These are phyloP conservation scores for Pyrgilauda ruficollis DNA, from an alignment of 2,113 vertebrate genomes.

Conservation along the genomic window DNA sequence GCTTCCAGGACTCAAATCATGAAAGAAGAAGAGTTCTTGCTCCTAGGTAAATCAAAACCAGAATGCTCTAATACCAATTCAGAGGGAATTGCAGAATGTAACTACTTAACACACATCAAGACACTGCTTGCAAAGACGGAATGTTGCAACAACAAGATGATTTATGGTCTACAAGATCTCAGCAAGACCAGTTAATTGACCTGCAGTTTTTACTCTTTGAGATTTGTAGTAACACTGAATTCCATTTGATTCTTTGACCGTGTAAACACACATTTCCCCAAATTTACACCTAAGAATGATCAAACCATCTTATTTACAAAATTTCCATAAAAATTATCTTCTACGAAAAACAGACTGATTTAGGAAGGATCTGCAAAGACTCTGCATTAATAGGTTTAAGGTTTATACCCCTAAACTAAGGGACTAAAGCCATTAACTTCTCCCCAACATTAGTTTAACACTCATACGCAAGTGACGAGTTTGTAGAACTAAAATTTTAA, in stretches of 20 bases:
- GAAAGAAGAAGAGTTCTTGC: slow-evolving; percentile 98
- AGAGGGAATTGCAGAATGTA: neutral
- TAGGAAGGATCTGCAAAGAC: neutral
- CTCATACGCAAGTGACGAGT: neutral
- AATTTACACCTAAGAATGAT: neutral
- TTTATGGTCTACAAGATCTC: neutral
- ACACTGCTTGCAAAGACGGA: neutral
- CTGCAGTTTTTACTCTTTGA: neutral
- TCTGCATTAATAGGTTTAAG: neutral
- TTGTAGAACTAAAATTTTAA: neutral
- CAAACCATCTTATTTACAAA: neutral
- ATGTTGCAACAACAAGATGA: neutral
- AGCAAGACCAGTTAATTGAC: neutral
- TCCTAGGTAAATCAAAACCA: slow-evolving; percentile 74
- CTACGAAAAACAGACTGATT: neutral
- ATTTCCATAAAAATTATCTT: neutral
- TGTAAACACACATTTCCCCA: neutral
- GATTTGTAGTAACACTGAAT: neutral
- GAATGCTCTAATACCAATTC: neutral
- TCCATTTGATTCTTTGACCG: neutral
- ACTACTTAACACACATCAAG: neutral
- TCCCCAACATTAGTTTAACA: neutral
- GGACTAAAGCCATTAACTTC: neutral
- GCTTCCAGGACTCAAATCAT: slow-evolving; percentile 93
- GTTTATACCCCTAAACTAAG: neutral